phyloP scores from a whole-genome alignment of 2,797 vertebrate genomes.

The Malurus leucopterus region DNA sequence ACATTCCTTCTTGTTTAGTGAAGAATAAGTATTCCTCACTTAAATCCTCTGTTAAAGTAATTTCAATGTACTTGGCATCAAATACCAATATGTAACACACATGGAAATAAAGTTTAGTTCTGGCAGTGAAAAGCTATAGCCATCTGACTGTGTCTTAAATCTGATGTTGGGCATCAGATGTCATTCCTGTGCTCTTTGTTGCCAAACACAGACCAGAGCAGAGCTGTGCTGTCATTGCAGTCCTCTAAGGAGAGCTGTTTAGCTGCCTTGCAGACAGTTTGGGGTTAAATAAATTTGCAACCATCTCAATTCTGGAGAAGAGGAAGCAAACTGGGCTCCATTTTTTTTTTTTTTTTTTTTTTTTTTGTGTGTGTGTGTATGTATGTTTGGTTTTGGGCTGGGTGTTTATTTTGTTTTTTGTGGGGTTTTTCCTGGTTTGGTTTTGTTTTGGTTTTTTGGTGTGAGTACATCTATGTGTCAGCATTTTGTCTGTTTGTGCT shows the following conservation, averaged over 20 bases:
- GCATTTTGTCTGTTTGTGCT: background rate
- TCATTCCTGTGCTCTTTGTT: background rate
- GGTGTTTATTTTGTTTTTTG: background rate
- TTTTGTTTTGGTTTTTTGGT: rapidly evolving
- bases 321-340: background rate
- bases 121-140: slow-evolving; percentile 70
- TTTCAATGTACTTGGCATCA: slow-evolving; percentile 72
- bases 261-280: background rate
- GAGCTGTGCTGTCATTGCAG: background rate
- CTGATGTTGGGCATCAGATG: slow-evolving; percentile 7
- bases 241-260: background rate
- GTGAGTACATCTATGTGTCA: background rate
- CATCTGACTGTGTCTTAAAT: slow-evolving; percentile 67
- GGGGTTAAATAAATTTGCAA: background rate
- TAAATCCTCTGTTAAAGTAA: slow-evolving; percentile 70
- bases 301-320: background rate
- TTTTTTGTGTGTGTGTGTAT: rapidly evolving
- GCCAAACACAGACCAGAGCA: background rate
- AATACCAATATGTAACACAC: slow-evolving; percentile 73
- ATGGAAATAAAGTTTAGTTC: slow-evolving; percentile 79
- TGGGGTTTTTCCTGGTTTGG: background rate
- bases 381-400: background rate
- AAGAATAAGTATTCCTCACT: slow-evolving; percentile 68
- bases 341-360: background rate
- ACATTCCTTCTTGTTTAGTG: slow-evolving; percentile 71